A percentile compares a stretch with the other conserved stretches of the same genome.
phyloP scores from a whole-genome alignment of 2,797 vertebrate species.

The Sorex maritimensis region DNA sequence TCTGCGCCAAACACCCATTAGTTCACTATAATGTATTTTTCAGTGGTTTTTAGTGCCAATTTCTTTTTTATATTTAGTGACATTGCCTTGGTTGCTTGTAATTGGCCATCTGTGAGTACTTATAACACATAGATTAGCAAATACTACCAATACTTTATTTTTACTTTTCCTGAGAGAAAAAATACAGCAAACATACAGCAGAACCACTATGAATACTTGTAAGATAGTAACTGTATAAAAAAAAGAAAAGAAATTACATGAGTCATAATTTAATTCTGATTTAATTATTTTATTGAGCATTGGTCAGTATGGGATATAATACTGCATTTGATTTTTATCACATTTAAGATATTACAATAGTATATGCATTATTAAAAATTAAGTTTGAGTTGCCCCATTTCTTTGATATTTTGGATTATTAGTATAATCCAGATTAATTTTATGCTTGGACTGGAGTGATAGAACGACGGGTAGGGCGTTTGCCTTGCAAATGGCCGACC shows the following conservation, averaged over 20 bases:
- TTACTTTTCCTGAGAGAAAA: conserved; percentile 9
- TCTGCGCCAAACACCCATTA: neutral
- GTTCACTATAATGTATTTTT: neutral
- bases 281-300: conserved; percentile 28
- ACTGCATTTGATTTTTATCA: conserved; percentile 21
- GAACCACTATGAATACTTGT: neutral
- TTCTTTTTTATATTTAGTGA: neutral
- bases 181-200: neutral
- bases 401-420: neutral
- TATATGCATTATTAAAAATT: conserved; percentile 9
- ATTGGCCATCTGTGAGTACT: neutral
- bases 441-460: neutral
- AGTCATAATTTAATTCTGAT: conserved; percentile 20
- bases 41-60: neutral
- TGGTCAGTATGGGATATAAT: neutral
- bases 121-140: neutral
- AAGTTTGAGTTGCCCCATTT: neutral
- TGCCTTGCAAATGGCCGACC: no score
- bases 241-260: conserved; percentile 7
- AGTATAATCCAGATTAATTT: conserved; percentile 7
- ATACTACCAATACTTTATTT: neutral
- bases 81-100: neutral
- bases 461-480: no score
- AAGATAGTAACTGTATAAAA: neutral
- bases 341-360: neutral